Evolutionary conservation across 2,888 invertebrate genomes (phyloP).

Genomic region (Halictus quadricinctus): DNA sequence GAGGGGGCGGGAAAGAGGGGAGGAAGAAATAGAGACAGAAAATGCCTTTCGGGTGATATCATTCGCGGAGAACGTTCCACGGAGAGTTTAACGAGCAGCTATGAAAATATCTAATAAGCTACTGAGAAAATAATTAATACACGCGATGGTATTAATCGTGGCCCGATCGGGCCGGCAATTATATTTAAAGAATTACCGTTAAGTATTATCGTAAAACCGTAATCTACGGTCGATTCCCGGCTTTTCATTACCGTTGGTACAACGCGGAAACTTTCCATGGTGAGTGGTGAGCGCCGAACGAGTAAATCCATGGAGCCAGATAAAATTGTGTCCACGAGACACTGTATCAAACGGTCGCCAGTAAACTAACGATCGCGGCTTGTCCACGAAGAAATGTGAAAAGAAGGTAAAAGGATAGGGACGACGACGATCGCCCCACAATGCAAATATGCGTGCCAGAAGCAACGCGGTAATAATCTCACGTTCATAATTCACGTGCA

Average conservation of each 20-base stretch:
- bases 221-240: not conserved
- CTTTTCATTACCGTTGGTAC: not conserved
- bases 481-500: slow-evolving; percentile 63
- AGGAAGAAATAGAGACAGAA: slow-evolving; percentile 13
- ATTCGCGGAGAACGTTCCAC: slow-evolving; percentile 37
- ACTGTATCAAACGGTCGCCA: slow-evolving; percentile 24
- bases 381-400: slow-evolving; percentile 19
- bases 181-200: slow-evolving; percentile 47
- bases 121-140: slow-evolving; percentile 60
- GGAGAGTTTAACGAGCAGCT: slow-evolving; percentile 55
- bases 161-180: slow-evolving; percentile 40
- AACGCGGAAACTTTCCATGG: not conserved
- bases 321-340: slow-evolving; percentile 1
- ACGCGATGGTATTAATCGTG: slow-evolving; percentile 50
- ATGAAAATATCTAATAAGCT: slow-evolving; percentile 64
- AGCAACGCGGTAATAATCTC: slow-evolving; percentile 55
- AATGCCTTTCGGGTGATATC: slow-evolving; percentile 62
- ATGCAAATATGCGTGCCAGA: slow-evolving; percentile 43
- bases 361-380: not conserved
- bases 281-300: not conserved
- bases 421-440: slow-evolving; percentile 33
- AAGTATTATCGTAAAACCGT: slow-evolving; percentile 51
- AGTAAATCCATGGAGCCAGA: not conserved
- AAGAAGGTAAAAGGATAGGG: slow-evolving; percentile 35
- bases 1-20: not conserved